These are phyloP conservation scores for Falco rusticolus DNA, from an alignment of 2,797 vertebrate species.

Conservation along the genomic window DNA sequence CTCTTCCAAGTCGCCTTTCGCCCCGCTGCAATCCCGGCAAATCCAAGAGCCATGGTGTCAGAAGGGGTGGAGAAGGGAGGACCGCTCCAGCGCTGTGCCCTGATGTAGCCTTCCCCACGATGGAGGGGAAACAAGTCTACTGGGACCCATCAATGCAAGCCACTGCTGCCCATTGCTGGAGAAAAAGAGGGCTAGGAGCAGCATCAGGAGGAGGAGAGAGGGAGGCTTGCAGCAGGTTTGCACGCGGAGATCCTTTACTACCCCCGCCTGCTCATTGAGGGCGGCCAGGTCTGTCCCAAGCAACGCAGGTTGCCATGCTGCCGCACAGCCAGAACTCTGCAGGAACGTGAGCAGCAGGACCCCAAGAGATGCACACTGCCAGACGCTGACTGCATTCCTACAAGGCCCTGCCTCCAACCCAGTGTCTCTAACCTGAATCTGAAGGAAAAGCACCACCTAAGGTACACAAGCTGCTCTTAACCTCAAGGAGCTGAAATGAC, in stretches of 20 bases:
- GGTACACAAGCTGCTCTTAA: neutral
- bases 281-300: neutral
- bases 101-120: neutral
- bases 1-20: neutral
- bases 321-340: neutral
- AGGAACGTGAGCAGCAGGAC: neutral
- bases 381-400: neutral
- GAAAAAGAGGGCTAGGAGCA: neutral
- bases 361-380: neutral
- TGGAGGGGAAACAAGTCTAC: neutral
- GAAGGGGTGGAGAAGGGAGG: neutral
- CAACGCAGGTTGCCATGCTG: neutral
- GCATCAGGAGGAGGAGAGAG: neutral
- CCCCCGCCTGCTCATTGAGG: neutral
- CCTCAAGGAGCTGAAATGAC: neutral
- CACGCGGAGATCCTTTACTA: neutral
- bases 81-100: neutral
- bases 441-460: neutral
- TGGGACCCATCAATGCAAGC: neutral
- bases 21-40: neutral
- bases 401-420: neutral
- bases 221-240: neutral
- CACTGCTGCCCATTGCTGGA: neutral
- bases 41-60: neutral
- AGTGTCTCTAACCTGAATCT: neutral